These are phyloP conservation scores for Bombus superbus DNA, from an alignment of 1,140 invertebrate species.

Conservation along the genomic window DNA sequence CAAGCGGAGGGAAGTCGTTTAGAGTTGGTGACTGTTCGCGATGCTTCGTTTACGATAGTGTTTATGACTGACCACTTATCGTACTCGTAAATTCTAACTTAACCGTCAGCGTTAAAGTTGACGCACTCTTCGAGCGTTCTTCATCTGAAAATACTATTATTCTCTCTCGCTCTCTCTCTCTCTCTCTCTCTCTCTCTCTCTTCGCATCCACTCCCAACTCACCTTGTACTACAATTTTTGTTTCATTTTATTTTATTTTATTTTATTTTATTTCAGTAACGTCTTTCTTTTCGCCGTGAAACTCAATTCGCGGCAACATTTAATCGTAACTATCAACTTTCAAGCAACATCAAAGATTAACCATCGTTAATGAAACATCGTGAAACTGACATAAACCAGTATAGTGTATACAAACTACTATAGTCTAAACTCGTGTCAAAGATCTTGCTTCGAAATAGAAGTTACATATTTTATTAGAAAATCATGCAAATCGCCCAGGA, in stretches of 20 bases:
- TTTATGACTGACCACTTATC: not conserved
- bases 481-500: too few relatives aligned
- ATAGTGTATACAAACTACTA: too few relatives aligned
- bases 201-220: not conserved
- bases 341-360: not conserved
- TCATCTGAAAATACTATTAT: not conserved
- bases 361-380: not conserved
- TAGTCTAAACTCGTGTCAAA: too few relatives aligned
- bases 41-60: not conserved
- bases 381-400: too few relatives aligned
- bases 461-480: too few relatives aligned
- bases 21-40: not conserved
- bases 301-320: not conserved
- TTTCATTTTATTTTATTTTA: not conserved
- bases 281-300: not conserved
- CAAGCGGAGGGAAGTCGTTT: not conserved
- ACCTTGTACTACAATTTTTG: too few relatives aligned
- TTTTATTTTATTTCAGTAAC: not conserved
- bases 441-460: too few relatives aligned
- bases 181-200: not conserved
- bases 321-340: not conserved
- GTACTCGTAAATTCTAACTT: not conserved
- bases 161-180: not conserved
- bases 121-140: not conserved
- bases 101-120: not conserved